These are phyloP conservation scores for Bombyx mandarina DNA, from an alignment of 1,140 invertebrate species.

Conservation along the genomic window DNA sequence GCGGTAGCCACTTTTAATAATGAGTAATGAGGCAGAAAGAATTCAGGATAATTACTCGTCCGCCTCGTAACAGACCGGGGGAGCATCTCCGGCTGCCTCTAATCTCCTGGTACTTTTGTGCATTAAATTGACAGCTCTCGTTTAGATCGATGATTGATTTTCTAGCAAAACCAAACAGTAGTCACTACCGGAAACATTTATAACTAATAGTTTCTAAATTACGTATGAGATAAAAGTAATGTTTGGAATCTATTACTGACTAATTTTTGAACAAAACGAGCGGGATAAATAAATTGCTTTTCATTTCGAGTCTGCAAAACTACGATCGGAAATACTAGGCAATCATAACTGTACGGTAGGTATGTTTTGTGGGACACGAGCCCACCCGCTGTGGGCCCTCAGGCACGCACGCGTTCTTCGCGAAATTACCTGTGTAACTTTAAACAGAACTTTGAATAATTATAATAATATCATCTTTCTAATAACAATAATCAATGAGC, in stretches of 20 bases:
- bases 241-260: no score
- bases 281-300: no score
- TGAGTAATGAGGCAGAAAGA: conserved; percentile 55
- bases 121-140: conserved; percentile 40
- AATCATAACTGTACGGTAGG: conserved; percentile 41
- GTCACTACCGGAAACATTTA: conserved; percentile 31
- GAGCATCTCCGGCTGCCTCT: conserved; percentile 20
- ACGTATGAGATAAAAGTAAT: no score
- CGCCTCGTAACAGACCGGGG: conserved; percentile 30
- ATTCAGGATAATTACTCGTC: conserved; percentile 34
- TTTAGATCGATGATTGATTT: conserved; percentile 52
- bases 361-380: conserved; percentile 36
- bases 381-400: conserved; percentile 44
- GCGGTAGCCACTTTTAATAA: conserved; percentile 58
- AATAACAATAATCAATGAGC: background rate
- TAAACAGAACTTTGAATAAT: conserved; percentile 31
- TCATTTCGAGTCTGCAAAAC: no score
- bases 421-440: conserved; percentile 25
- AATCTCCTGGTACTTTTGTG: conserved; percentile 26
- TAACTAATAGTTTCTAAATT: no score
- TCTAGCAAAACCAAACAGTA: conserved; percentile 42
- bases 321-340: conserved; percentile 17
- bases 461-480: conserved; percentile 29
- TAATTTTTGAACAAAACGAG: no score
- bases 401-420: conserved; percentile 42